Percentiles rank a stretch among this genome's conserved stretches.
These are phyloP conservation scores for Euphonia xanthogaster DNA, from an alignment of 2,797 vertebrate species.

Conservation along the genomic window DNA sequence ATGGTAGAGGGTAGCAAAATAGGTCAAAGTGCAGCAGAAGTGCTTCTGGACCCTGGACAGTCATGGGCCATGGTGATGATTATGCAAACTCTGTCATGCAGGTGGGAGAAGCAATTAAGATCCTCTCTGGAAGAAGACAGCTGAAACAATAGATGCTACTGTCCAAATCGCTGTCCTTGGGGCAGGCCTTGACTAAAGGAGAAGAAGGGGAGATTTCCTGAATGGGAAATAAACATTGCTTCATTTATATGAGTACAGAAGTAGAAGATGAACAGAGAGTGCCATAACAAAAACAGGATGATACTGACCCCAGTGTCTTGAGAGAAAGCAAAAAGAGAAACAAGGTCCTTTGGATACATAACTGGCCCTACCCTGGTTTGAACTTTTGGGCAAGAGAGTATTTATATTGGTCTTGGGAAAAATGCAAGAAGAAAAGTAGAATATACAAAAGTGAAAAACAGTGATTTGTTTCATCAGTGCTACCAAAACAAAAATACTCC, in stretches of 20 bases:
- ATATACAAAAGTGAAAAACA: not conserved
- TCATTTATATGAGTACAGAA: not conserved
- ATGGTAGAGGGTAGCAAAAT: not conserved
- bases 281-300: not conserved
- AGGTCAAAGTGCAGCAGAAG: not conserved
- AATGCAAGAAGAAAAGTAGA: not conserved
- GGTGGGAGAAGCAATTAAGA: not conserved
- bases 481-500: not conserved
- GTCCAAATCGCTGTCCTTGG: not conserved
- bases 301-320: not conserved
- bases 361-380: not conserved
- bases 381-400: not conserved
- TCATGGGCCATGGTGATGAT: not conserved
- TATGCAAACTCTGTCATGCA: not conserved
- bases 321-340: not conserved
- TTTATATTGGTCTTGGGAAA: not conserved
- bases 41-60: not conserved
- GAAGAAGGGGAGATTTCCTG: not conserved
- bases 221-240: not conserved
- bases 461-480: accelerated
- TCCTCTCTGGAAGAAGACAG: not conserved
- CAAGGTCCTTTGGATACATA: not conserved
- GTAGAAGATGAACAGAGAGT: not conserved
- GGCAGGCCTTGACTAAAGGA: not conserved
- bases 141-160: slow-evolving; percentile 5